Percentiles rank a stretch among this genome's conserved stretches.
Conservation (phyloP, 2,113 vertebrate species). For the Sylvilagus bachmani region DNA sequence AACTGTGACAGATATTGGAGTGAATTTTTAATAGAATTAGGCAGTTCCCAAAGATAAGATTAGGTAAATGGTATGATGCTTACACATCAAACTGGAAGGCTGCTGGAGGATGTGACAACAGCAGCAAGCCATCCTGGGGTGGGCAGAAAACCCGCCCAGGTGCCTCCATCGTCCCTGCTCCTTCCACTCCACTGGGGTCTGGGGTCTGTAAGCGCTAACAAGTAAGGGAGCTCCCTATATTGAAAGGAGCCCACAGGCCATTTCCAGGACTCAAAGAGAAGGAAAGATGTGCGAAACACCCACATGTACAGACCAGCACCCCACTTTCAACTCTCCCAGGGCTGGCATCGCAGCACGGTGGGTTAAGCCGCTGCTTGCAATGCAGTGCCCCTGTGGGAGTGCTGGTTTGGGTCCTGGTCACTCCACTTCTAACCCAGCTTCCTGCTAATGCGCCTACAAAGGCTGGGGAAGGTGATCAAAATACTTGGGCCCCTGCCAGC, state of each 20-base stretch:
- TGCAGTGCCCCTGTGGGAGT: too few relatives aligned
- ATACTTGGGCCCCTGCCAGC: too few relatives aligned
- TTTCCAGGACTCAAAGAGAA: not conserved
- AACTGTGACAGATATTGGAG: not conserved
- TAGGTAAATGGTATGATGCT: not conserved
- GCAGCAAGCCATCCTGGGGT: not conserved
- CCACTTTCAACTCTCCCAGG: not conserved
- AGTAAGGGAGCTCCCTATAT: not conserved
- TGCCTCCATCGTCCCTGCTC: not conserved
- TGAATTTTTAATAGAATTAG: not conserved
- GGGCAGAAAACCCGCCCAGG: not conserved
- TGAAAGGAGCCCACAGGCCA: not conserved
- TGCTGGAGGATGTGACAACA: not conserved
- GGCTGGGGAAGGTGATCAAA: too few relatives aligned
- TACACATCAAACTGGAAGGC: not conserved
- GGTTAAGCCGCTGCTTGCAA: too few relatives aligned
- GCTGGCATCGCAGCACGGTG: too few relatives aligned
- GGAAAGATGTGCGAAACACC: not conserved
- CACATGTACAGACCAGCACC: not conserved
- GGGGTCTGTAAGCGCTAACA: not conserved
- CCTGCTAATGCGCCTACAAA: too few relatives aligned
- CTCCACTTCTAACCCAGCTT: too few relatives aligned
- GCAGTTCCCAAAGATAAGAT: not conserved
- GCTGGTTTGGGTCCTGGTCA: too few relatives aligned
- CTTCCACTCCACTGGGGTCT: not conserved